Evolutionary conservation across 2,888 invertebrate species (phyloP), one percentile per base, ranked within the genome.

Genomic region (Yponomeuta cagnagella): DNA sequence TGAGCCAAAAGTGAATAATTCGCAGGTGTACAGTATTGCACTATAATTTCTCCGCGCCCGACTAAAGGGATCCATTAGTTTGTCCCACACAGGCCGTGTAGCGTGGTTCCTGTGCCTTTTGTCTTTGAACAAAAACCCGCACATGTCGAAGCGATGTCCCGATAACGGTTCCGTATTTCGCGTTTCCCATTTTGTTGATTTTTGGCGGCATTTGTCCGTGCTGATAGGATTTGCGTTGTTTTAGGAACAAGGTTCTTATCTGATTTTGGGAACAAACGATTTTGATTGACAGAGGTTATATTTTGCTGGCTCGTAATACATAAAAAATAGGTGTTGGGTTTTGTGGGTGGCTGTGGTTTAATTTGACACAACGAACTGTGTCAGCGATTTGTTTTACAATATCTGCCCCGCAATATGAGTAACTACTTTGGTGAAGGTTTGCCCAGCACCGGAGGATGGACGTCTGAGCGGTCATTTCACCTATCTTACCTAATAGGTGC

Each of bases 51-150:
- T 68, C 48, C 33, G 63, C 31, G 69, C 15, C n/a, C 30, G 33
- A 70, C n/a, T 63, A 33, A 31, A 52, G 70, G 70, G 70, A 58
- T 15, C 52, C 33, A 70, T 63, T 70, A 70, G 48, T 58, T 58
- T 33, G 68, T 33, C 63, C 37, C 63, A 70, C n/a, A 70, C 70
- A 63, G 70, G 63, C 63, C 31, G 70, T 33, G 33, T 63, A 70
- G 31, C 70, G 70, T 70, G 68, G 70, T 70, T 70, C 70, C 70
- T 70, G 70, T 70, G 58, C 66, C 70, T 70, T 70, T 70, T 70
- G 70, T 70, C 68, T 70, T 58, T 52, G n/a, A n/a, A 58, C n/a
- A 70, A 70, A 63, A 70, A 70, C 66, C 12, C 52, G 52, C 33
- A 48, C 30, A 69, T 33, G 68, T 69, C 23, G 68, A 69, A 69